phyloP scores from a whole-genome alignment of 2,888 invertebrate genomes.

The Tetragnatha montana region DNA sequence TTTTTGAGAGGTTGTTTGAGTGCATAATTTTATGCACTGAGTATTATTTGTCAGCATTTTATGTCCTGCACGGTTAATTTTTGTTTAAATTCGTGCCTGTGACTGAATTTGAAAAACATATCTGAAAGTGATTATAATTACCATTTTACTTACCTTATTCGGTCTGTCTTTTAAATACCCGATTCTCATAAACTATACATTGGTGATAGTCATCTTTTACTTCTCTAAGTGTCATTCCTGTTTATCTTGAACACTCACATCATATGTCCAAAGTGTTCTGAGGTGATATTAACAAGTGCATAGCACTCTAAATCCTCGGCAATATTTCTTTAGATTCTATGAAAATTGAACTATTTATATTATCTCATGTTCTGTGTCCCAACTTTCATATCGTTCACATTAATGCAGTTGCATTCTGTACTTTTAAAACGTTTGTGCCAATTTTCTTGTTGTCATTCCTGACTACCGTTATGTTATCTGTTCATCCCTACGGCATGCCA shows the following conservation, averaged over 20 bases:
- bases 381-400: slow-evolving; percentile 58
- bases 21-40: background rate
- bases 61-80: background rate
- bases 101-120: slow-evolving; percentile 6
- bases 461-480: slow-evolving; percentile 54
- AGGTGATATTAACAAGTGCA: slow-evolving; percentile 69
- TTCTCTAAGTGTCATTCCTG: slow-evolving; percentile 44
- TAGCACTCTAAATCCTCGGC: slow-evolving; percentile 70
- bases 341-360: slow-evolving; percentile 42
- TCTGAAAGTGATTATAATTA: background rate
- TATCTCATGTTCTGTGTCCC: slow-evolving; percentile 33
- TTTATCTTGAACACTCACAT: slow-evolving; percentile 67
- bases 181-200: slow-evolving; percentile 61
- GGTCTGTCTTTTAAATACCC: background rate
- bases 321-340: slow-evolving; percentile 53
- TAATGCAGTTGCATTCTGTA: slow-evolving; percentile 52
- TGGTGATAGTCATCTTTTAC: slow-evolving; percentile 26
- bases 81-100: background rate
- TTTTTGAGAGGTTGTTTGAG: slow-evolving; percentile 30
- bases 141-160: background rate
- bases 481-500: slow-evolving; percentile 44
- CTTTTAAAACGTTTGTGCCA: slow-evolving; percentile 61
- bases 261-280: slow-evolving; percentile 61
- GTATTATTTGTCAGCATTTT: background rate
- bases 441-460: slow-evolving; percentile 61